Conservation (phyloP, 2,888 invertebrate genomes). For the Thelaira solivaga region DNA sequence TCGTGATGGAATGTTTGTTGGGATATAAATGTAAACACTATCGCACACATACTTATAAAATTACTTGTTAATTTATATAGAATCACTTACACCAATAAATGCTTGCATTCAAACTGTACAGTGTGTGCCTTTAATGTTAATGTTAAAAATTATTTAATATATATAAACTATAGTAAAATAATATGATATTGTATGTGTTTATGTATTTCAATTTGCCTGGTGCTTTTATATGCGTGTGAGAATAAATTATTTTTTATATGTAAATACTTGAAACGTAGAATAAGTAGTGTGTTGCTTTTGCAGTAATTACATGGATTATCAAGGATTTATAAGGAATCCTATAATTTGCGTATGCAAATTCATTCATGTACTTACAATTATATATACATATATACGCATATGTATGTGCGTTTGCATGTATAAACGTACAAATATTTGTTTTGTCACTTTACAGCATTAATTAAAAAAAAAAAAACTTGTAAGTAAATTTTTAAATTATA, state of each 20-base stretch:
- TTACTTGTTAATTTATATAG: too few relatives aligned
- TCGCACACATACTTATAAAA: too few relatives aligned
- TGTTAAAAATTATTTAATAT: slow-evolving; percentile 46
- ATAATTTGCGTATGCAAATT: slow-evolving; percentile 16
- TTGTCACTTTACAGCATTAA: neutral
- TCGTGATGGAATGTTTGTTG: too few relatives aligned
- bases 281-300: slow-evolving; percentile 40
- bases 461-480: neutral
- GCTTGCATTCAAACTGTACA: too few relatives aligned
- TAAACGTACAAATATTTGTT: neutral
- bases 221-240: slow-evolving; percentile 10
- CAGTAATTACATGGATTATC: slow-evolving; percentile 63
- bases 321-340: slow-evolving; percentile 59
- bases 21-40: too few relatives aligned
- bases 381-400: neutral
- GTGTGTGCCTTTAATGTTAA: slow-evolving; percentile 32
- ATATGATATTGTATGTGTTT: slow-evolving; percentile 11
- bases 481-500: too few relatives aligned
- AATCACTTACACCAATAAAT: too few relatives aligned
- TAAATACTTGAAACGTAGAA: slow-evolving; percentile 42
- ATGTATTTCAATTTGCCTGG: neutral
- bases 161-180: neutral
- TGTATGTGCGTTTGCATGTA: neutral
- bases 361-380: neutral
- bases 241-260: slow-evolving; percentile 33